phyloP scores from a whole-genome alignment of 2,113 vertebrate genomes.

The Mandrillus leucophaeus region DNA sequence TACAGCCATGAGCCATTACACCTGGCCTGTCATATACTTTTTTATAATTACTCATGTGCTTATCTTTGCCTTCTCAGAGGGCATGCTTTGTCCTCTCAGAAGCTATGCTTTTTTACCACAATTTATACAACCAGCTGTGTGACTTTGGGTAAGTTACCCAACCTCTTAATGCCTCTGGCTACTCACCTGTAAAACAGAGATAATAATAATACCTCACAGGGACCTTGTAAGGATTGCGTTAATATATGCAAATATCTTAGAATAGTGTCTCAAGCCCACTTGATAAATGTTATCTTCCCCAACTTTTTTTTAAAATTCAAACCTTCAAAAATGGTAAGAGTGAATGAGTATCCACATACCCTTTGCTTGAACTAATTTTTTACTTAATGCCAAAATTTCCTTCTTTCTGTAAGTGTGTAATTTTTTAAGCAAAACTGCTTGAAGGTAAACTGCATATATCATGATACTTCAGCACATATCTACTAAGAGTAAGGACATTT shows the following conservation, averaged over 20 bases:
- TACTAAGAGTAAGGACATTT: background rate
- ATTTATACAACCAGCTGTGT: background rate
- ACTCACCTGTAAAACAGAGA: background rate
- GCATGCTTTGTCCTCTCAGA: background rate
- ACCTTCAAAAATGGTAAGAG: background rate
- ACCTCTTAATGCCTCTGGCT: background rate
- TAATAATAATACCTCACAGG: background rate
- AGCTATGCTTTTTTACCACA: background rate
- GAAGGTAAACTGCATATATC: background rate
- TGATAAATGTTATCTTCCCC: background rate
- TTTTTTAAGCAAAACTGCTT: background rate
- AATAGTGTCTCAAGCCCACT: background rate
- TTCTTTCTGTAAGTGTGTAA: background rate
- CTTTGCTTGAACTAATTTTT: slow-evolving; percentile 42
- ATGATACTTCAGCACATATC: background rate
- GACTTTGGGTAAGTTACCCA: background rate
- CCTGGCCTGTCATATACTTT: background rate
- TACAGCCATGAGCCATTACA: too few relatives aligned
- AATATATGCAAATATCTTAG: background rate
- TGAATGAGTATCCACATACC: background rate
- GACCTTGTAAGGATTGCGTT: background rate
- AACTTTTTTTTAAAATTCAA: background rate
- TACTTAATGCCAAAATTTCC: background rate
- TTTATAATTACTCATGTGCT: background rate
- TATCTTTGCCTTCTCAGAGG: background rate